Evolutionary conservation across 2,113 vertebrate genomes (phyloP), one percentile per base, ranked within the genome.

Genomic region (Ophthalmolycus amberensis): DNA sequence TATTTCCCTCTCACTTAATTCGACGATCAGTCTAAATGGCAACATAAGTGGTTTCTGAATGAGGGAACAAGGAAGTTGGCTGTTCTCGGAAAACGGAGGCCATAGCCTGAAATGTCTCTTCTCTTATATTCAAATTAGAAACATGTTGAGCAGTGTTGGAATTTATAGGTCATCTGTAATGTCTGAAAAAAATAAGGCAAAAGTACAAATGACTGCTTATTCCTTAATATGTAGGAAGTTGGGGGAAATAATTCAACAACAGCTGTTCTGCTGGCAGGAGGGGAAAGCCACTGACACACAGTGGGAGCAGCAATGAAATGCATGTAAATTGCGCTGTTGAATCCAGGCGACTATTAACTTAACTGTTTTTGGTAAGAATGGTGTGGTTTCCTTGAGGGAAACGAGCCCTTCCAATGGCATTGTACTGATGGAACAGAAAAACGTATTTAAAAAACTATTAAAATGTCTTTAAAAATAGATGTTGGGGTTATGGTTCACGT

Each of bases 1-100:
- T 86, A 67, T 89, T 86, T 87, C 50, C 82, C 44, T 66, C 66
- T 54, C 16, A 4, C 46, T 78, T 88, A 73, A 86, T 91, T 90
- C 85, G 77, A 80, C 69, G 76, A 65, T 89, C 74, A 75, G 48
- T 75, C 77, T 77, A 85, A 90, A 88, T 85, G 59, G 77, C 83
- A 83, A 48, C 37, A 0, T 40, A 74, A 80, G 83, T 88, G 77
- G 78, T 86, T 88, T 90, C 79, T 89, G 60, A 90, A 63, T 79
- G 56, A 82, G 32, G 75, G 85, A 85, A 92, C 32, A 82, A 60
- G 84, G 88, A 92, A 92, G 83, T 89, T 71, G 58, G 7, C 80
- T 77, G 32, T 90, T 89, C 82, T 89, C 71, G 60, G 82, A 90
- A 93, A 90, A 82, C 14, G 6, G 16, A 72, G 34, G 52, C 56